Evolutionary conservation across 92 coral and sea anemone genomes (phyloP), one percentile per base, ranked within the genome.

Genomic region (Phenganax stokvisi): DNA sequence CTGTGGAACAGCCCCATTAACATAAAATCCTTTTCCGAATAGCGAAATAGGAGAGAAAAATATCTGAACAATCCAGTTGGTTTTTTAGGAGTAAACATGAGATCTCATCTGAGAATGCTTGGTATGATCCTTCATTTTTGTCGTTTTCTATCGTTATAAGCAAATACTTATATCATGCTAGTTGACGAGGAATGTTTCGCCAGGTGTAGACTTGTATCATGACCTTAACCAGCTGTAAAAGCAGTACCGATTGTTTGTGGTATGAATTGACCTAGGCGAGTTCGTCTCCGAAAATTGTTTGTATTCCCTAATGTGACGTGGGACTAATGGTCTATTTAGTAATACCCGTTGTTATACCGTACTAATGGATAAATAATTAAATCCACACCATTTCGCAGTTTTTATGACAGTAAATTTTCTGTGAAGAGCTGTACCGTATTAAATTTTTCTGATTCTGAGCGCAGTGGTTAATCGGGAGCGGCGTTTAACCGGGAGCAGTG

Each of bases 131-230:
- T 68, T 68, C 73, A 29, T 68, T 1, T 25, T 29, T 68, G 73
- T 1, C 73, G 73, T 68, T 68, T 68, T 68, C 52, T 68, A 20
- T 68, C 73, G 73, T 30, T 68, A 68, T 17, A 68, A 68, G 16
- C 54, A 37, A 3, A 44, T 0, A 20, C 68, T n/a, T 31, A 28
- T 28, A 8, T 28, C 11, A 12, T 51, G 29, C 13, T 27, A 16
- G 37, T 28, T 0, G 37, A 10, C 37, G 72, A 66, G 29, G 51
- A 66, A 66, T 66, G 72, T 66, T 66, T 66, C 13, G 11, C 52
- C 72, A 59, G n/a, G n/a, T n/a, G n/a, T 9, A 9, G 10, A 7
- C 17, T 66, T 31, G 72, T 37, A 17, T 15, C 53, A 68, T 68
- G 73, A 68, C 73, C 73, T 30, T 30, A 9, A 10, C 37, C 73